Conservation (phyloP, 2,113 vertebrate species). For the Podarcis muralis region DNA sequence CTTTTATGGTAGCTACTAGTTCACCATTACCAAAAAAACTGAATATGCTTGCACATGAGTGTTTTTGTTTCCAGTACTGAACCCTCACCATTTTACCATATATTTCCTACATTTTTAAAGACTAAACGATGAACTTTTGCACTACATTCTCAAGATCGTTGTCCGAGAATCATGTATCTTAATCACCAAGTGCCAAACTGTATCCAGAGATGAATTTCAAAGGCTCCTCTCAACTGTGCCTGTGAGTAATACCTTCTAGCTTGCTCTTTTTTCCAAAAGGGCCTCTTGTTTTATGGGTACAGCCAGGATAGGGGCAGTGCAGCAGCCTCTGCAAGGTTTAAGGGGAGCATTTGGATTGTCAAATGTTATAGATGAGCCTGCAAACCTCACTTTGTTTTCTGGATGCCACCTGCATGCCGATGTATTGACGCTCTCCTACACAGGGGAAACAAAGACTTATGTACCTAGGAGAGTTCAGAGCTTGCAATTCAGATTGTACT, state of each 20-base stretch:
- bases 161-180: slow-evolving; percentile 97
- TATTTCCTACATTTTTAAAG: slow-evolving; percentile 76
- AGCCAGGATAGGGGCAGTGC: background rate
- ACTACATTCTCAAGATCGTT: slow-evolving; percentile 98
- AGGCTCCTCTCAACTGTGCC: slow-evolving; percentile 97
- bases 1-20: no score
- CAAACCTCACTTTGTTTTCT: no score
- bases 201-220: slow-evolving; percentile 96
- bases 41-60: background rate
- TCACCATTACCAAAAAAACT: no score
- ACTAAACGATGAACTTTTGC: slow-evolving; percentile 94
- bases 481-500: no score
- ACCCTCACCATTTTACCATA: slow-evolving; percentile 25
- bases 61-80: slow-evolving; percentile 17
- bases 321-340: background rate
- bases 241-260: slow-evolving; percentile 79
- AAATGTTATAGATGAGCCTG: background rate
- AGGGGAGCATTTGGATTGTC: background rate
- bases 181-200: slow-evolving; percentile 99
- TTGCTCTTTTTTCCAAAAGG: slow-evolving; percentile 13
- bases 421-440: no score
- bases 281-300: background rate
- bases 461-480: no score
- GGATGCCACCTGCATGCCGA: no score
- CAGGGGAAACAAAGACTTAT: no score